Base-by-base conservation (phyloP, 2,888 invertebrate genomes). In the Neoscelio sp. region DNA sequence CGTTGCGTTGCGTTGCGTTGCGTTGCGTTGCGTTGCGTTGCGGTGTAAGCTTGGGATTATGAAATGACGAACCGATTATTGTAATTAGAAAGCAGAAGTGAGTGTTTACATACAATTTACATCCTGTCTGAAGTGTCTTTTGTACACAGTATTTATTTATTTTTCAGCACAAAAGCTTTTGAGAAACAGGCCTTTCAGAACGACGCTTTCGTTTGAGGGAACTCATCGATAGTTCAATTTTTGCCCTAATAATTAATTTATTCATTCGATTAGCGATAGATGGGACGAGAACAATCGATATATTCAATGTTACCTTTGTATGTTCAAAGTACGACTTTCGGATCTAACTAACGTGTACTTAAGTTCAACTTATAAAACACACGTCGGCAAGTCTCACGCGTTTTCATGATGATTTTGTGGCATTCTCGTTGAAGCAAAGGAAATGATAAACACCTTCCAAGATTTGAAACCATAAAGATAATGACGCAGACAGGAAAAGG, bases 61-160 rank as follows among this genome's bases (percentile, higher is more conserved):
- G 40, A 64, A 40, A 64, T 52, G 52, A 71, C 54, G 50, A 62
- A 60, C 35, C 50, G 52, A 60, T 71, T 71, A 60, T 58, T 58
- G 52, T 42, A 23, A 42, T 40, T 71, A 33, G 13, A 28, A 42
- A 60, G 23, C 13, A 33, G 23, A 60, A 30, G 58, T 38, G 70
- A 48, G 50, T 50, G 38, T 40, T 44, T 35, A 17, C 7, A 56
- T 20, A 30, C 56, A 56, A 68, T 68, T 65, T 52, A 42, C 26
- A 40, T 28, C 28, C 13, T 26, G 20, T 13, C 44, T 15, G 30
- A 44, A 30, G 15, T 17, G 8, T 20, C 18, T 44, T 44, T 44
- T 20, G 8, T 18, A 18, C 44, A 40, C 3, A 40, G 26, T 65
- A 54, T 44, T 68, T 68, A 68, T 68, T 68, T 54, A 54, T 26